Evolutionary conservation across 2,797 vertebrate species (phyloP), one percentile per base, ranked within the genome.

Genomic region (Leucoraja ocellata): DNA sequence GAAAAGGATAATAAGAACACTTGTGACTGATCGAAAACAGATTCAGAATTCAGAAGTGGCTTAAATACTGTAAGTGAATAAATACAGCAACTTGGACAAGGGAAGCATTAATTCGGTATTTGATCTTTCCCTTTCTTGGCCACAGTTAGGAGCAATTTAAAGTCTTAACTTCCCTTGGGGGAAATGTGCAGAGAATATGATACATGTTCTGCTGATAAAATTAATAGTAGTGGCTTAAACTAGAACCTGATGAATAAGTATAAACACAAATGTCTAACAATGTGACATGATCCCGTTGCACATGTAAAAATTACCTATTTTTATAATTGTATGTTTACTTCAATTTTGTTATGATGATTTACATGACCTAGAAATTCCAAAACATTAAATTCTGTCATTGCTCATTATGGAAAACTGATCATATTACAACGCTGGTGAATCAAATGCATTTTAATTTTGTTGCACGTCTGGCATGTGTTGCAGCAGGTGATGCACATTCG

Each of bases 131-230:
- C 95, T 95, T 95, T 0, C 94, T 96, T 95, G 94, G 94, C 95
- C 96, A 95, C 95, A 95, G 95, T 92, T 95, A 96, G 94, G 54
- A 96, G 96, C 95, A 96, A 96, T 96, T 96, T 96, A 95, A 97
- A 96, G 96, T 95, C 94, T 94, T 95, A 94, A 94, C 96, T 96
- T 95, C 94, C 97, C 96, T 96, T 93, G 95, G 96, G 96, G 96
- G 95, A 96, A 95, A 96, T 94, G 94, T 94, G 95, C 94, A 96
- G 95, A 78, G 95, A 96, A 96, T 96, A 95, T 96, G 94, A 96
- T 96, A 96, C 96, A 96, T 96, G 96, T 95, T 96, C 95, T 94
- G 95, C 95, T 96, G 96, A 97, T 96, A 95, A 97, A 97, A 97
- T 96, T 96, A 96, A 96, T 96, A 95, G 93, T 88, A 93, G 93